Base-by-base conservation (phyloP, 1,140 invertebrate genomes). In the Nylanderia fulva region DNA sequence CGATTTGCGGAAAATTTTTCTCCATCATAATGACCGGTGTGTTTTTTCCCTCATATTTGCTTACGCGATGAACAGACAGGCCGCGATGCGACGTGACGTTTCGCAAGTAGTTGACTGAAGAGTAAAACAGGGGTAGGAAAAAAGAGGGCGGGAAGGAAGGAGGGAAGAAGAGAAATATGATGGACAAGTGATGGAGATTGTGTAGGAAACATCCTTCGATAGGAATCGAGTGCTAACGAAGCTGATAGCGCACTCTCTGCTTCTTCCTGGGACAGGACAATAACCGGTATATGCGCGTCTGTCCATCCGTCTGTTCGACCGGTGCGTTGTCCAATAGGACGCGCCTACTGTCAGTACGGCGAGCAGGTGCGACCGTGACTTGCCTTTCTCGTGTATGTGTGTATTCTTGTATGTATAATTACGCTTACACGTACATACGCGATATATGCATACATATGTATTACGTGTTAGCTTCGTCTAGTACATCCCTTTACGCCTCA, bases 361-460 rank as follows among this genome's bases (percentile, higher is more conserved):
- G 83, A 85, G 91, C 93, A 94, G 93, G 93, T 94, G 93, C 93
- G 86, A 89, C 80, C 88, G 88, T 93, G 93, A 93, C 93, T 93
- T 90, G 92, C 90, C 91, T 91, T 92, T 90, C 90, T 77, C 85
- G 85, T 89, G 61, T 79, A 76, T 85, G 89, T 79, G 3, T 48
- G 4, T 48, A 48, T 79, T 77, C 88, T 87, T 72, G 90, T 88
- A 86, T 52, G 60, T 88, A 75, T 86, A 90, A 90, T 90, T 90
- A 85, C 83, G 80, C 58, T 15, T 74, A 71, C 64, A 63, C 66
- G 75, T 83, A 74, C 74, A 80, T 77, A 18, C 2, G 33, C 36
- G 63, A 60, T 74, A 63, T 71, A 48, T 80, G 36, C 45, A 11
- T 80, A 45, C 45, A 11, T 21, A 48, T 66, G 79, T 58, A 48